These are phyloP conservation scores for Proisotoma minuta DNA, from an alignment of 2,888 invertebrate species.

Conservation along the genomic window DNA sequence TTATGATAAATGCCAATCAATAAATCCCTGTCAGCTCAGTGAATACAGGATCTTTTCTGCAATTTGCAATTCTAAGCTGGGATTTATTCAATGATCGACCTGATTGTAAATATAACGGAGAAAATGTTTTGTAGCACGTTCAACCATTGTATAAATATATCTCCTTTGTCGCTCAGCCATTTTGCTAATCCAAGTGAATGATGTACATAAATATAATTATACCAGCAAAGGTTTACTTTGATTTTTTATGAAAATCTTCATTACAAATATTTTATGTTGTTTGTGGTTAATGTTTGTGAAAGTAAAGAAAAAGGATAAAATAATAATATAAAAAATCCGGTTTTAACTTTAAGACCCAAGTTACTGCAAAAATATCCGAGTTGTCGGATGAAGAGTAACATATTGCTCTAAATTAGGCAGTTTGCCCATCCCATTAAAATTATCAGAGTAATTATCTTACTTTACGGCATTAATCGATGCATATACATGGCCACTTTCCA, in stretches of 20 bases:
- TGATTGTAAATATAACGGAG: constrained; percentile 11
- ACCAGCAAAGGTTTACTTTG: no score
- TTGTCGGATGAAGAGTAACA: constrained; percentile 11
- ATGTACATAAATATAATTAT: no score
- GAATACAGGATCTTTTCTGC: constrained; percentile 9
- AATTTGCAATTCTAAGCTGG: constrained; percentile 14
- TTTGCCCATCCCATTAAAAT: constrained; percentile 37
- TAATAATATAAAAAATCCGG: no score
- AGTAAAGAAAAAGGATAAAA: background rate
- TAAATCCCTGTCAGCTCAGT: constrained; percentile 32
- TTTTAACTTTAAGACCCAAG: no score
- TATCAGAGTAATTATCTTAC: constrained; percentile 41
- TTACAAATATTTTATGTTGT: no score
- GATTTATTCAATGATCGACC: constrained; percentile 16
- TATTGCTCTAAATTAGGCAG: constrained; percentile 28
- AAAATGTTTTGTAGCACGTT: no score
- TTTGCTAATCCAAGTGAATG: no score
- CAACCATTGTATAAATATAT: no score
- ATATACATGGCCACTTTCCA: background rate
- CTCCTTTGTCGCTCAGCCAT: no score
- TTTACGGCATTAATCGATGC: constrained; percentile 31
- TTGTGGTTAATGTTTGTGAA: no score
- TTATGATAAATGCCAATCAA: constrained; percentile 40
- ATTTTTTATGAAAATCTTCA: no score
- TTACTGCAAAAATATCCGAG: constrained; percentile 9